Conservation (phyloP, 2,888 invertebrate genomes). For the Noctua janthe region DNA sequence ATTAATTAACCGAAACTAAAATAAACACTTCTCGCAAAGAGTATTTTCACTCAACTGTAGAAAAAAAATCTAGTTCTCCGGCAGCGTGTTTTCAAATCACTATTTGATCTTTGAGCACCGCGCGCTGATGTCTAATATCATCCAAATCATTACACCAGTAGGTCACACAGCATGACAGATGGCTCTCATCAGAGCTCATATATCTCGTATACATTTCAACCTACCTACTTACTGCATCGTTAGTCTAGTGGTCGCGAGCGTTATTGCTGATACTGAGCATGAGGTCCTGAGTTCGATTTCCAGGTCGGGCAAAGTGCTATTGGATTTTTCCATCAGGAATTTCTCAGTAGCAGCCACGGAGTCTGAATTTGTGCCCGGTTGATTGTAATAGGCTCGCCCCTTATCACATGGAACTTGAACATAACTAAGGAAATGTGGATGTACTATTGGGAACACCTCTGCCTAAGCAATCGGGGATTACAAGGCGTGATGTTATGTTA, state of each 20-base stretch:
- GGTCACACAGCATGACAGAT: constrained; percentile 49
- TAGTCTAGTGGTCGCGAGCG: not conserved
- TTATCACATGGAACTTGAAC: not conserved
- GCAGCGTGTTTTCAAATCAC: constrained; percentile 19
- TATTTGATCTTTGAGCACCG: constrained; percentile 18
- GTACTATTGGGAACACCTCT: not conserved
- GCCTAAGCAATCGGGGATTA: not conserved
- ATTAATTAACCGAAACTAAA: constrained; percentile 1
- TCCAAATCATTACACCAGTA: constrained; percentile 40
- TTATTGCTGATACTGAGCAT: not conserved
- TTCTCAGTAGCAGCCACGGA: not conserved
- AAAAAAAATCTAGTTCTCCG: constrained; percentile 1
- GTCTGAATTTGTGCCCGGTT: not conserved
- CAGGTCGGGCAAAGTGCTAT: not conserved
- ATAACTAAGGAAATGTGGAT: not conserved
- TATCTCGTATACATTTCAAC: constrained; percentile 6
- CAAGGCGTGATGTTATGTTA: not conserved
- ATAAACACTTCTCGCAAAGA: not conserved
- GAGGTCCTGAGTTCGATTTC: not conserved
- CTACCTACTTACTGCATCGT: not conserved
- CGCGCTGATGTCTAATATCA: constrained; percentile 25
- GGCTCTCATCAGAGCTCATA: constrained; percentile 31
- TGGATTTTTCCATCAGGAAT: not conserved
- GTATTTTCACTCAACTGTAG: not conserved
- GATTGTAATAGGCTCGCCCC: not conserved